Conservation (phyloP, 2,113 vertebrate genomes). For the Leptobrachium ailaonicum region DNA sequence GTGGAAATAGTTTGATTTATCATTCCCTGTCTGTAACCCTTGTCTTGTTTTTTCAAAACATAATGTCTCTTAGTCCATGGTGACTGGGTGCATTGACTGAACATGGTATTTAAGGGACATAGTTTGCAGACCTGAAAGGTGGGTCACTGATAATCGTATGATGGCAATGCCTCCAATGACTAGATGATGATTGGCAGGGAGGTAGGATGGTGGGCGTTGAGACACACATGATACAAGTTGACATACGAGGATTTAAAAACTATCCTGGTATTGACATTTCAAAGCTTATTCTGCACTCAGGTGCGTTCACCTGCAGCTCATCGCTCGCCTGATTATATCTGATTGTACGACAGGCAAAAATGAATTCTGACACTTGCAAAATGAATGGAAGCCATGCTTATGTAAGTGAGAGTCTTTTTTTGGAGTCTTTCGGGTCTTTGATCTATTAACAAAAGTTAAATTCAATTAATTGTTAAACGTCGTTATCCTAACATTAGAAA, state of each 20-base stretch:
- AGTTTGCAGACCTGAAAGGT: neutral
- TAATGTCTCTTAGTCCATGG: neutral
- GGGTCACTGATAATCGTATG: slow-evolving; percentile 28
- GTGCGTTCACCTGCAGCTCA: neutral
- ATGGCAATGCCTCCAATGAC: slow-evolving; percentile 5
- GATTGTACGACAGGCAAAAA: neutral
- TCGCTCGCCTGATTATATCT: neutral
- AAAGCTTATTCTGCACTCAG: slow-evolving; percentile 2
- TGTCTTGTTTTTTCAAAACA: no score
- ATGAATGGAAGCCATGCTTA: slow-evolving; percentile 26
- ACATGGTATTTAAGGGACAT: neutral
- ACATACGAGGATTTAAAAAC: slow-evolving; percentile 28
- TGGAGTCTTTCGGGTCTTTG: no score
- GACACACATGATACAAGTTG: neutral
- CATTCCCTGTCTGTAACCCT: no score
- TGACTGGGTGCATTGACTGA: neutral
- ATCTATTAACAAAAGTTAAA: no score
- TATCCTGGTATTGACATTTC: neutral
- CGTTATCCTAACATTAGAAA: no score
- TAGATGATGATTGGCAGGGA: slow-evolving; percentile 14
- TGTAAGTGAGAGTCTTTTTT: slow-evolving; percentile 15
- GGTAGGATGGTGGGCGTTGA: neutral
- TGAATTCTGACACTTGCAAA: slow-evolving; percentile 24
- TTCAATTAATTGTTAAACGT: no score
- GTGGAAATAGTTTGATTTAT: no score